phyloP scores from a whole-genome alignment of 1,140 invertebrate genomes.

The Aphis craccivora region DNA sequence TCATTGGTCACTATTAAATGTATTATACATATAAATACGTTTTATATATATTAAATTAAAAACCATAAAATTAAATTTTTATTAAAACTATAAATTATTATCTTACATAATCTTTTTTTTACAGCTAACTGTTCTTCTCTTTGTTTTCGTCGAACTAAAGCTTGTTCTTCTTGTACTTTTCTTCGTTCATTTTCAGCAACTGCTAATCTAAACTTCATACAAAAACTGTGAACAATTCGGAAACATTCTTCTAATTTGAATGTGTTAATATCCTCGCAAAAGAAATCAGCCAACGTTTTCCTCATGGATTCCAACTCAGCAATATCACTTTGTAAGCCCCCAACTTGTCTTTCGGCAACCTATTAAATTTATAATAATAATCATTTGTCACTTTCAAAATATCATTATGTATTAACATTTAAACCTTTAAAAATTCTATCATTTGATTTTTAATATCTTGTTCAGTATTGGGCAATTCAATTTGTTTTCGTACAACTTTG shows the following conservation, averaged over 20 bases:
- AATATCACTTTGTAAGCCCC: constrained; percentile 79
- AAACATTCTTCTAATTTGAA: constrained; percentile 98
- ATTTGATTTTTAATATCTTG: constrained; percentile 86
- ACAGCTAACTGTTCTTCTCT: constrained; percentile 75
- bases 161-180: constrained; percentile 82
- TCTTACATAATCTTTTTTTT: constrained; percentile 71
- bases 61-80: not conserved
- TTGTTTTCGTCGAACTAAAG: constrained; percentile 76
- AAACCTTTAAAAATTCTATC: constrained; percentile 84
- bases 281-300: constrained; percentile 86
- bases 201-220: constrained; percentile 82
- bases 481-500: constrained; percentile 80
- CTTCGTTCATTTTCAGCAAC: constrained; percentile 83
- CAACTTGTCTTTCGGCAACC: constrained; percentile 83
- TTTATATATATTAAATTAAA: not conserved
- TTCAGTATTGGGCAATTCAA: constrained; percentile 78
- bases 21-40: not conserved
- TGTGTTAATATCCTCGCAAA: constrained; percentile 88
- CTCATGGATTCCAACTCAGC: constrained; percentile 82
- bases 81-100: not conserved
- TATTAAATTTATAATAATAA: constrained; percentile 62
- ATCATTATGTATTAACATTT: too few relatives aligned
- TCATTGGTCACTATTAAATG: constrained; percentile 21
- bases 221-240: constrained; percentile 86
- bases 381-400: not conserved